phyloP scores from a whole-genome alignment of 64 coral and sea anemone species.

The Montipora cactus region DNA sequence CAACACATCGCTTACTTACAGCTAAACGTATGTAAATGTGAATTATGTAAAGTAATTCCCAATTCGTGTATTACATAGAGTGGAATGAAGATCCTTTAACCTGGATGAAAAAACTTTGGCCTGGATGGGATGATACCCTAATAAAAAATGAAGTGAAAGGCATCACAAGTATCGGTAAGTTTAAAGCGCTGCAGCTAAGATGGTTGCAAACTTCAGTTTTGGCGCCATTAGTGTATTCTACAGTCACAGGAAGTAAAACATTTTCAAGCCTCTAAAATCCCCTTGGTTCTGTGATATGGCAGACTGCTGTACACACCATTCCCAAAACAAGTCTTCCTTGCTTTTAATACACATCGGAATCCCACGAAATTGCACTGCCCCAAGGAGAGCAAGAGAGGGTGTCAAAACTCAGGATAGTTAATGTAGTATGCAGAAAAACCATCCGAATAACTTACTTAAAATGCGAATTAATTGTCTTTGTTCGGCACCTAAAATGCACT shows the following conservation, averaged over 20 bases:
- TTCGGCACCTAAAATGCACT: background rate
- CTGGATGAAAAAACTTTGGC: constrained; percentile 35
- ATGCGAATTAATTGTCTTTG: no score
- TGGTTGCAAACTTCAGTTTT: constrained; percentile 28
- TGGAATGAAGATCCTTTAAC: constrained; percentile 22
- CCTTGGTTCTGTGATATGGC: background rate
- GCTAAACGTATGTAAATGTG: constrained; percentile 6
- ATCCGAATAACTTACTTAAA: background rate
- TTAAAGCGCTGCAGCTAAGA: constrained; percentile 20
- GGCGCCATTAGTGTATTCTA: constrained; percentile 28
- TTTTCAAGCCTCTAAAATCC: constrained; percentile 13
- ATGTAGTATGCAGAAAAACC: background rate
- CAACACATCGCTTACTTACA: constrained; percentile 11
- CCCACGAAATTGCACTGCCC: constrained; percentile 11
- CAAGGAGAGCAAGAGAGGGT: background rate
- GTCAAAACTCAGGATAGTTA: background rate
- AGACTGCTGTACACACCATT: background rate
- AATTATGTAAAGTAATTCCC: constrained; percentile 39
- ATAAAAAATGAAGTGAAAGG: background rate
- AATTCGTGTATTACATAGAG: constrained; percentile 11
- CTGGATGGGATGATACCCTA: constrained; percentile 32
- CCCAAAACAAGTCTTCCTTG: constrained; percentile 21
- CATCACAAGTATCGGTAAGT: constrained; percentile 35
- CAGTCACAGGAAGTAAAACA: background rate
- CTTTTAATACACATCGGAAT: constrained; percentile 5